A percentile compares a stretch with the other conserved stretches of the same genome.
Conservation (phyloP, 2,113 vertebrate species). For the Gambusia affinis region DNA sequence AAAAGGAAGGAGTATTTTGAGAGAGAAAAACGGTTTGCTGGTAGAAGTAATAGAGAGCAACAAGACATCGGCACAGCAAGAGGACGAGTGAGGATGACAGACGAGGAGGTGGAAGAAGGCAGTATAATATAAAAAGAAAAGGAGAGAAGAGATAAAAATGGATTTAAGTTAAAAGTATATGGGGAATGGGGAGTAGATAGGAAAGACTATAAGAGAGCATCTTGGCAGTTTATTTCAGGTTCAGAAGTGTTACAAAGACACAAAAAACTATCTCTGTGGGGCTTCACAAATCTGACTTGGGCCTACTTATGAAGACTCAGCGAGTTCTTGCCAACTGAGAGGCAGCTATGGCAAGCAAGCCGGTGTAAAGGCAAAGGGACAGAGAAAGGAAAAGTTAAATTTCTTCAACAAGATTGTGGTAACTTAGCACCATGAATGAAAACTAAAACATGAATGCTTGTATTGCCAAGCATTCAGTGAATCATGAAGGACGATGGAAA, state of each 20-base stretch:
- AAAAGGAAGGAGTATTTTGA: conserved; percentile 14
- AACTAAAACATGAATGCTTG: conserved; percentile 21
- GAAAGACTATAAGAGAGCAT: conserved; percentile 43
- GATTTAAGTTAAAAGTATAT: conserved; percentile 43
- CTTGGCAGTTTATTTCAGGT: conserved; percentile 84
- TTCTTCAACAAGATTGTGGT: conserved; percentile 7
- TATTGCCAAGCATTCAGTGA: conserved; percentile 15
- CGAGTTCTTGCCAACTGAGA: conserved; percentile 38
- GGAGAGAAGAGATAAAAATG: conserved; percentile 71
- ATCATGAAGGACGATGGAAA: conserved; percentile 10
- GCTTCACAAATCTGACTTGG: conserved; percentile 80
- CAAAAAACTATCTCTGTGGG: conserved; percentile 74
- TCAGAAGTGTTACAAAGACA: conserved; percentile 84
- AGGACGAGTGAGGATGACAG: conserved; percentile 30
- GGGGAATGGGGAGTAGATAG: conserved; percentile 26
- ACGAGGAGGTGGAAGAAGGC: conserved; percentile 35
- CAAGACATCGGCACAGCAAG: conserved; percentile 27
- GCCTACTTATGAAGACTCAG: conserved; percentile 82
- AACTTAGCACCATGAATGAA: conserved; percentile 29
- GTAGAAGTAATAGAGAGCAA: conserved; percentile 39
- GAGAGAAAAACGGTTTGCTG: conserved; percentile 12
- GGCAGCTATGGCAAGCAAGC: conserved; percentile 22
- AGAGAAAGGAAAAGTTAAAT: conserved; percentile 29
- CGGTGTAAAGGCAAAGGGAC: conserved; percentile 27
- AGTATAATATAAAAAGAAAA: conserved; percentile 40